A percentile compares a stretch with the other conserved stretches of the same genome.
Evolutionary conservation across 2,888 invertebrate species (phyloP).

Genomic region (Dasysyrphus tricinctus): DNA sequence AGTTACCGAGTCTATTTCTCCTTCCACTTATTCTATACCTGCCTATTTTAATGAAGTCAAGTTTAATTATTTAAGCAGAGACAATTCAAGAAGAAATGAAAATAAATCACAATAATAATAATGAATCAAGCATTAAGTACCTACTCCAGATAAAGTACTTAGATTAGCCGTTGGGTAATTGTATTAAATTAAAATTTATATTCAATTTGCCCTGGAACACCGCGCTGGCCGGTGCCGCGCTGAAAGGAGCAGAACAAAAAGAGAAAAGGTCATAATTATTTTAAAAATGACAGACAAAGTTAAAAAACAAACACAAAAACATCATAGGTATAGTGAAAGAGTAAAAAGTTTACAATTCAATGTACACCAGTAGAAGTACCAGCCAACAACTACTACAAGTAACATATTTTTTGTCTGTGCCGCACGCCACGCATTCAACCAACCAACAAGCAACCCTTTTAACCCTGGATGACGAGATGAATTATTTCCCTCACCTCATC

Average conservation of each 20-base stretch:
- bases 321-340: background rate
- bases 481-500: conserved; percentile 17
- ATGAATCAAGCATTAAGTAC: background rate
- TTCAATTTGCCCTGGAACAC: background rate
- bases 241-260: background rate
- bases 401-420: conserved; percentile 1
- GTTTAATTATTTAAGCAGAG: too few relatives aligned
- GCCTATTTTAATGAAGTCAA: too few relatives aligned
- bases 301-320: background rate
- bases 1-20: too few relatives aligned
- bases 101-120: background rate
- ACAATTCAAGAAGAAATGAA: background rate
- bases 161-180: background rate
- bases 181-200: conserved; percentile 1
- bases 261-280: background rate
- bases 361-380: background rate
- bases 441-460: background rate
- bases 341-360: background rate
- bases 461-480: background rate
- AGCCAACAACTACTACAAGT: background rate
- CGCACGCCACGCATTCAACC: conserved; percentile 6
- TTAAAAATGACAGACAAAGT: background rate
- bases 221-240: too few relatives aligned
- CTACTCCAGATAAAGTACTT: background rate
- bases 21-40: too few relatives aligned